phyloP scores from a whole-genome alignment of 2,797 vertebrate species.

The Platyrinchus mystaceus region DNA sequence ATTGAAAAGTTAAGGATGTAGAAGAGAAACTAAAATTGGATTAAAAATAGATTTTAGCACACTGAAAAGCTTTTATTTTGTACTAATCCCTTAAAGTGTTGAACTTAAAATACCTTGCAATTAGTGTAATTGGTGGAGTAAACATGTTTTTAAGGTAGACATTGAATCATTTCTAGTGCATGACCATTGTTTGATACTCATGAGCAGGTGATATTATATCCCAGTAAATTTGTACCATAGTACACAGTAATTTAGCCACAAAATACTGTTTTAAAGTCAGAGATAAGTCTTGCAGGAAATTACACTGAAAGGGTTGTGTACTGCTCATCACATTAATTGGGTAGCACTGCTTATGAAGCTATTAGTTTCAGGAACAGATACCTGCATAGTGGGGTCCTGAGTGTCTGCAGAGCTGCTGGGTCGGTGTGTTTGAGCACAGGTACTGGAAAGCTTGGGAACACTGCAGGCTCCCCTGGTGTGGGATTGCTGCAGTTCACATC shows the following conservation, averaged over 20 bases:
- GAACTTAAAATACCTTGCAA: not conserved
- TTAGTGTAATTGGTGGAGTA: not conserved
- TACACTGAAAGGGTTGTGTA: too few relatives aligned
- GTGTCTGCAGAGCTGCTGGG: not conserved
- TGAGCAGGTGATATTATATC: fast-evolving
- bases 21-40: not conserved
- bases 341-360: not conserved
- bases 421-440: not conserved
- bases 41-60: not conserved
- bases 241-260: not conserved
- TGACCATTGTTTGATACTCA: not conserved
- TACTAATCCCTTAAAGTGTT: not conserved
- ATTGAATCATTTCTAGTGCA: fast-evolving
- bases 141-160: not conserved
- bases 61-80: not conserved
- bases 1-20: not conserved
- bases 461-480: not conserved
- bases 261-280: not conserved
- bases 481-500: not conserved
- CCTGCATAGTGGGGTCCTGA: not conserved
- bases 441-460: not conserved
- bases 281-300: not conserved
- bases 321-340: fast-evolving
- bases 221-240: fast-evolving
- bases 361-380: not conserved